phyloP scores from a whole-genome alignment of 1,140 invertebrate genomes.

The Paralvinella palmiformis region DNA sequence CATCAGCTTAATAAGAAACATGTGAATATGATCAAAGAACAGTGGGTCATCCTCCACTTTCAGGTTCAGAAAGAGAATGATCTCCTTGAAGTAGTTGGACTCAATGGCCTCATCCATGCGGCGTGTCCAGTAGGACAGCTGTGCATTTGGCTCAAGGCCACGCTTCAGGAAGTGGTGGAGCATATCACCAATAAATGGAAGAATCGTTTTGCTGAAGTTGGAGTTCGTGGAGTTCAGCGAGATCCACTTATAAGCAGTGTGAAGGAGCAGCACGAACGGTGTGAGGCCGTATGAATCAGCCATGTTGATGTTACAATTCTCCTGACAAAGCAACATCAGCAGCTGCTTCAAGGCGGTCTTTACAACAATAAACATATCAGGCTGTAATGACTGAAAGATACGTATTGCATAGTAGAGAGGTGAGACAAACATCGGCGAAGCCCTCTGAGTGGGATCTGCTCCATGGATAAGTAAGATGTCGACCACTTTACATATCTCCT shows the following conservation, averaged over 20 bases:
- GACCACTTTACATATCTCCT: constrained; percentile 20
- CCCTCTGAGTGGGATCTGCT: constrained; percentile 11
- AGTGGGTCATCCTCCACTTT: neutral
- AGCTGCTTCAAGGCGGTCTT: constrained; percentile 21
- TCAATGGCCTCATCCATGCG: constrained; percentile 16
- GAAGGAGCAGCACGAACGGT: constrained; percentile 15
- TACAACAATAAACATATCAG: constrained; percentile 20
- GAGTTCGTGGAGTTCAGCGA: constrained; percentile 9
- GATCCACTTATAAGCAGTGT: constrained; percentile 13
- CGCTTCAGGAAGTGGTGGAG: constrained; percentile 14
- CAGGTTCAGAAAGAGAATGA: constrained; percentile 15
- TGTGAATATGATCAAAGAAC: constrained; percentile 3
- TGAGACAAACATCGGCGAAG: constrained; percentile 8
- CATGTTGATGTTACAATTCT: constrained; percentile 12
- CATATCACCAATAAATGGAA: constrained; percentile 16
- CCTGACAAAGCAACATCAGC: constrained; percentile 7
- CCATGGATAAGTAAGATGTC: constrained; percentile 17
- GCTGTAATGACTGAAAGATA: constrained; percentile 21
- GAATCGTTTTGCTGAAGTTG: constrained; percentile 12
- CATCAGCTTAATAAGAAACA: constrained; percentile 3
- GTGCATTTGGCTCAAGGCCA: constrained; percentile 14
- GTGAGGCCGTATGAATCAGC: constrained; percentile 17
- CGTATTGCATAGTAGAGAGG: constrained; percentile 21
- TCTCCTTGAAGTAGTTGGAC: constrained; percentile 15
- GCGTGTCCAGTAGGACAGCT: constrained; percentile 14